phyloP scores from a whole-genome alignment of 2,113 vertebrate species.

The Serinus canaria region DNA sequence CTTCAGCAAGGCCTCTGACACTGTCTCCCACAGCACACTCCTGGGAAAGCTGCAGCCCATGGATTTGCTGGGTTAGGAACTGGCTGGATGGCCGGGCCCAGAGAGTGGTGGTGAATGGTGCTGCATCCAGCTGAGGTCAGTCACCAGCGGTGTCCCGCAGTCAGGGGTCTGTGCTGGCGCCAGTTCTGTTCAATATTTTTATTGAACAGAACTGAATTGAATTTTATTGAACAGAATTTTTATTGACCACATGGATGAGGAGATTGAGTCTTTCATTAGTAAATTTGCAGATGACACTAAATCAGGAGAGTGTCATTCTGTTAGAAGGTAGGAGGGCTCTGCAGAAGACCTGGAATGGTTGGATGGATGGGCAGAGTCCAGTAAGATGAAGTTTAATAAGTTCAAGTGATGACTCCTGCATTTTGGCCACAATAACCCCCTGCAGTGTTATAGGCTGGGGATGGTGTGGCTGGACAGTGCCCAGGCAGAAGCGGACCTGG shows the following conservation, averaged over 20 bases:
- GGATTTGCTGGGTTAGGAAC: neutral
- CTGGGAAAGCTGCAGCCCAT: neutral
- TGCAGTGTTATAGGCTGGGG: neutral
- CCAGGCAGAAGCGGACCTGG: neutral
- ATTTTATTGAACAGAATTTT: neutral
- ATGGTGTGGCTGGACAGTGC: neutral
- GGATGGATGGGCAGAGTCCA: neutral
- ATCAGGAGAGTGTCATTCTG: fast-evolving
- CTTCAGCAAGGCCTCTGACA: too few species aligned
- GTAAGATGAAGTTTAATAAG: neutral
- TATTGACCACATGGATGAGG: neutral
- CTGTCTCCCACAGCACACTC: too few species aligned
- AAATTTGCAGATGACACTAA: neutral
- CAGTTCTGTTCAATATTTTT: neutral
- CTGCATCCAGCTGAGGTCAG: too few species aligned
- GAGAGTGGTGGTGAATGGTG: too few species aligned
- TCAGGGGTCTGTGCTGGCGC: too few species aligned
- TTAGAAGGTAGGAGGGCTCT: neutral
- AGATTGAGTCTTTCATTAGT: neutral
- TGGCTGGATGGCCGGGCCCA: neutral
- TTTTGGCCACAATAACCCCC: neutral
- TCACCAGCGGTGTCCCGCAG: too few species aligned
- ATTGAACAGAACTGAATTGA: neutral
- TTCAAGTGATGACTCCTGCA: neutral
- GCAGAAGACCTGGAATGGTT: neutral